These are phyloP conservation scores for Gonioctena quinquepunctata DNA, from an alignment of 1,140 invertebrate species.

Conservation along the genomic window DNA sequence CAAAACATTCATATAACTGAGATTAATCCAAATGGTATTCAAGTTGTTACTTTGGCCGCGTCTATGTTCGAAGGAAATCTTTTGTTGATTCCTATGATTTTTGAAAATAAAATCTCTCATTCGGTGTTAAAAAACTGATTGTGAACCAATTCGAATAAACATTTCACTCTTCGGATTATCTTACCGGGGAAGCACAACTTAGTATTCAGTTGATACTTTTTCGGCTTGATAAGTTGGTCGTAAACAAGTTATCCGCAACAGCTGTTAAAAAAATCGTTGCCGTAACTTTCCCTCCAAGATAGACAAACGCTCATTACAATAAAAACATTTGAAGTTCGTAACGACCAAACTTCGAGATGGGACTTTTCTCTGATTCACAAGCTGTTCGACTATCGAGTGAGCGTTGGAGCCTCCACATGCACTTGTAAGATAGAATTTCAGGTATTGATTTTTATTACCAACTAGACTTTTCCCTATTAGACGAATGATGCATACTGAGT, in stretches of 20 bases:
- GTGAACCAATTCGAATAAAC: no score
- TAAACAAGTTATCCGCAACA: background rate
- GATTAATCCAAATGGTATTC: no score
- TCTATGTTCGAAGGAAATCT: no score
- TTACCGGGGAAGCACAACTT: no score
- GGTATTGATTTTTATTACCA: background rate
- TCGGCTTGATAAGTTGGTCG: background rate
- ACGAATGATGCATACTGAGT: conserved; percentile 4
- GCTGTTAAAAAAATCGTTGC: background rate
- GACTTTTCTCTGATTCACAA: conserved; percentile 7
- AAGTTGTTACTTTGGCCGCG: no score
- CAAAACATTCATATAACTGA: no score
- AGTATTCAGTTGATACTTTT: background rate
- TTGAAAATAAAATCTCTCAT: no score
- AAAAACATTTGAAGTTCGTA: conserved; percentile 6
- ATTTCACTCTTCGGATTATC: no score
- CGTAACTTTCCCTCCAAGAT: background rate
- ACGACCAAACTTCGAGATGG: background rate
- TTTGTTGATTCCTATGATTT: no score
- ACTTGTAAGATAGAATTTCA: no score
- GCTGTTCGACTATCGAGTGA: background rate
- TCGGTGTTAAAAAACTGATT: no score
- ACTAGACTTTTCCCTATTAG: background rate
- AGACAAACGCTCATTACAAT: conserved; percentile 1
- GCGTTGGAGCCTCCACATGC: background rate